A percentile compares a stretch with the other conserved stretches of the same genome.
Conservation (phyloP, 2,888 invertebrate genomes). For the Sphaeridia pumilis region DNA sequence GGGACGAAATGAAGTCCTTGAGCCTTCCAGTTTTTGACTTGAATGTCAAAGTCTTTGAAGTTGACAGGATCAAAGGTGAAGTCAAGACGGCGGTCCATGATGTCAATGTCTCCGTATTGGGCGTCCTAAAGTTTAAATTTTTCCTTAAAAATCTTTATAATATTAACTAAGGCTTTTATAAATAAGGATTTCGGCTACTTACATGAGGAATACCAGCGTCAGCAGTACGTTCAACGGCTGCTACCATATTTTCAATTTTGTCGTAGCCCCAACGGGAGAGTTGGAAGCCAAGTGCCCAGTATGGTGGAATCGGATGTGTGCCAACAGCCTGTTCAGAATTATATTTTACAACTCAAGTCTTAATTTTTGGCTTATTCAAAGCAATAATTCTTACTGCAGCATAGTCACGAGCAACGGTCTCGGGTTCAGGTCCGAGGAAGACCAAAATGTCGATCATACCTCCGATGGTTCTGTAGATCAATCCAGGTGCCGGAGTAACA, state of each 20-base stretch:
- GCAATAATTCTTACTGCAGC: constrained; percentile 43
- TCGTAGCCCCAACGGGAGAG: constrained; percentile 60
- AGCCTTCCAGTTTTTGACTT: constrained; percentile 57
- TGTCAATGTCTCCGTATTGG: constrained; percentile 48
- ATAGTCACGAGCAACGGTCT: constrained; percentile 55
- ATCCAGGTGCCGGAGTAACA: constrained; percentile 64
- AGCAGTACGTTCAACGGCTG: constrained; percentile 55
- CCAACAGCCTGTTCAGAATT: constrained; percentile 49
- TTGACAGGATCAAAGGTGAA: constrained; percentile 57
- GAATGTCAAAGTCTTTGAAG: constrained; percentile 53
- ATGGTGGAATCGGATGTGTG: constrained; percentile 67
- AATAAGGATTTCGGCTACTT: constrained; percentile 36
- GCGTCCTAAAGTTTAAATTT: constrained; percentile 19
- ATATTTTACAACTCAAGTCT: background rate
- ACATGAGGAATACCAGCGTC: constrained; percentile 64
- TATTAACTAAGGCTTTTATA: background rate
- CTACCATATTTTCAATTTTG: constrained; percentile 51
- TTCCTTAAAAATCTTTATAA: constrained; percentile 1
- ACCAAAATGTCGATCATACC: constrained; percentile 69
- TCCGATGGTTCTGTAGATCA: constrained; percentile 70
- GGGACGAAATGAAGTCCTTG: constrained; percentile 31
- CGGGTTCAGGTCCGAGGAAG: constrained; percentile 62
- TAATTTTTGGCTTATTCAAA: background rate
- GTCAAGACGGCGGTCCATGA: constrained; percentile 52
- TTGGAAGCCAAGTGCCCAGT: constrained; percentile 80